Evolutionary conservation across 2,888 invertebrate species (phyloP).

Genomic region (Philaethria dido): DNA sequence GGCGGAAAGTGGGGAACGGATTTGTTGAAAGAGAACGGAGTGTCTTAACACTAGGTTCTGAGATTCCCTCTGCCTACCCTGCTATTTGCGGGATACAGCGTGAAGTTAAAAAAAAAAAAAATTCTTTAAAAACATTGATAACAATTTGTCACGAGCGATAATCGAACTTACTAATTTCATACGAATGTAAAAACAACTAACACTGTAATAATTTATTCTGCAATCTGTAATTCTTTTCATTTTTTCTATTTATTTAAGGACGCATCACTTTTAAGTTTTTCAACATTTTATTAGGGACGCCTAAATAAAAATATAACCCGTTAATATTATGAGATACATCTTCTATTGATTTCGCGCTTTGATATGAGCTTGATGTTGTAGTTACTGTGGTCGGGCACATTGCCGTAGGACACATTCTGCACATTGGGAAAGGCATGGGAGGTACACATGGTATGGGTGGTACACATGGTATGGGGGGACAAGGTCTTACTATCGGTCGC

Average conservation of each 20-base stretch:
- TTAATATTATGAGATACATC: not conserved
- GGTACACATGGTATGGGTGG: constrained; percentile 35
- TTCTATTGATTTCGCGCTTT: not conserved
- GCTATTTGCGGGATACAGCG: no score
- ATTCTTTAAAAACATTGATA: constrained; percentile 2
- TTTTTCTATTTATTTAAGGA: no score
- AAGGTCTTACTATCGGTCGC: constrained; percentile 33
- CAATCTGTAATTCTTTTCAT: no score
- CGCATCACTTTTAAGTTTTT: constrained; percentile 37
- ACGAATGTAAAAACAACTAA: no score
- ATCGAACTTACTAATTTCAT: no score
- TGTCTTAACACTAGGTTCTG: no score
- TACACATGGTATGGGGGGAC: constrained; percentile 36
- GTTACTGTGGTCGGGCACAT: not conserved
- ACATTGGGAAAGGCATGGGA: constrained; percentile 40
- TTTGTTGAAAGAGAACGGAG: no score
- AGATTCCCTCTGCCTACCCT: no score
- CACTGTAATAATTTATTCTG: no score
- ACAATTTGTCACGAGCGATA: no score
- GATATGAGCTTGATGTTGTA: not conserved
- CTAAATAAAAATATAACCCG: constrained; percentile 57
- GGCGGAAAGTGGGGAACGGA: no score
- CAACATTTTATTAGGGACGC: constrained; percentile 56
- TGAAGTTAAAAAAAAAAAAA: no score
- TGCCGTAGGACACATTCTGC: constrained; percentile 6